A percentile compares a stretch with the other conserved stretches of the same genome.
phyloP scores from a whole-genome alignment of 2,888 invertebrate species.

The Leptogaster cylindrica region DNA sequence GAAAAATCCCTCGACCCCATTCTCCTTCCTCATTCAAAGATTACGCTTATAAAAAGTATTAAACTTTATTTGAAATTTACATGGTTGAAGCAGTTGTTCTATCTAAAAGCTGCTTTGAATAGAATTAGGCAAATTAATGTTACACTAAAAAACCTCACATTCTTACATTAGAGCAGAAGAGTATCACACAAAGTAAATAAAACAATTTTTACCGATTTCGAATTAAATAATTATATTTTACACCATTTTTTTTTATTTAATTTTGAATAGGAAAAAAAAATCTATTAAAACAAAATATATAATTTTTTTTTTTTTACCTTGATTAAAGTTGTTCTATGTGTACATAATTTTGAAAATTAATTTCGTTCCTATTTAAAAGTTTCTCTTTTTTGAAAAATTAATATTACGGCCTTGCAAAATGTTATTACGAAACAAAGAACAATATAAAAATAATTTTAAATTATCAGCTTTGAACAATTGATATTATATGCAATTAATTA shows the following conservation, averaged over 20 bases:
- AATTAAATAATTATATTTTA: constrained; percentile 33
- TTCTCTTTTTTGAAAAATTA: constrained; percentile 1
- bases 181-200: too few relatives aligned
- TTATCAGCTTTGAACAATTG: constrained; percentile 5
- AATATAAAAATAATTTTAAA: constrained; percentile 15
- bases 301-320: too few relatives aligned
- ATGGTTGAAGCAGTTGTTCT: too few relatives aligned
- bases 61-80: too few relatives aligned
- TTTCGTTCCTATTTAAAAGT: constrained; percentile 6
- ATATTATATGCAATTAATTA: not conserved
- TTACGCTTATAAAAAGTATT: too few relatives aligned
- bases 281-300: too few relatives aligned
- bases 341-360: constrained; percentile 13
- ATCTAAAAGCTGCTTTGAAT: too few relatives aligned
- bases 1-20: too few relatives aligned
- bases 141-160: too few relatives aligned
- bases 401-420: not conserved
- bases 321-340: not conserved
- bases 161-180: too few relatives aligned
- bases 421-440: not conserved
- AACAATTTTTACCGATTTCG: not conserved
- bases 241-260: constrained; percentile 21
- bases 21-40: too few relatives aligned
- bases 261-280: constrained; percentile 24
- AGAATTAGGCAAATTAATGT: too few relatives aligned